Conservation (phyloP, 1,140 invertebrate genomes). For the Solenopsis invicta region DNA sequence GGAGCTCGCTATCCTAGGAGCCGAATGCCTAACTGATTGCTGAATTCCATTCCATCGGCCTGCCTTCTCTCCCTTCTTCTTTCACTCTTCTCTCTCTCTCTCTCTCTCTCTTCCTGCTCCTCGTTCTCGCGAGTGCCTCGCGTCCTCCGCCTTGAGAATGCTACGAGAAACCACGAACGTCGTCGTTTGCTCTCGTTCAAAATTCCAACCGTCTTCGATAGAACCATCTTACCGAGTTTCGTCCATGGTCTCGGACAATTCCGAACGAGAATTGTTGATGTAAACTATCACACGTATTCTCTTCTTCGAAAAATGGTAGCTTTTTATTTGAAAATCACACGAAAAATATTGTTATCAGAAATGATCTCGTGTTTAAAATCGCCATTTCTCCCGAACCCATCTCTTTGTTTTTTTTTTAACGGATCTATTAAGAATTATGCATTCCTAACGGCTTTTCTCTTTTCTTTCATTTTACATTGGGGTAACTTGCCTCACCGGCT, state of each 20-base stretch:
- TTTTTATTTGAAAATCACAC: background rate
- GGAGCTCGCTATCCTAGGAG: conserved; percentile 64
- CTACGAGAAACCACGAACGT: conserved; percentile 43
- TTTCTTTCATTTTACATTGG: conserved; percentile 18
- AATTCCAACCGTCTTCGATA: conserved; percentile 36
- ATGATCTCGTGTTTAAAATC: background rate
- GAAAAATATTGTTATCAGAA: background rate
- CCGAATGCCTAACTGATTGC: conserved; percentile 78
- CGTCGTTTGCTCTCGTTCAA: conserved; percentile 54
- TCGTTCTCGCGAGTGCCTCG: conserved; percentile 38
- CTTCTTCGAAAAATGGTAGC: background rate
- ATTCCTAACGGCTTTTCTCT: background rate
- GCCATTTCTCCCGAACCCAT: background rate
- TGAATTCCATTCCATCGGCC: conserved; percentile 75
- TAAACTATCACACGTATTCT: background rate
- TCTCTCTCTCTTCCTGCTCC: conserved; percentile 29
- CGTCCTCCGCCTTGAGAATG: conserved; percentile 40
- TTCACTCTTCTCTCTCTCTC: conserved; percentile 1
- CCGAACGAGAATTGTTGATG: background rate
- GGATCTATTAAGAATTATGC: background rate
- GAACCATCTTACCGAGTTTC: background rate
- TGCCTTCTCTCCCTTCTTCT: conserved; percentile 29
- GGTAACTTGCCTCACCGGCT: background rate
- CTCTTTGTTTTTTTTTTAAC: background rate
- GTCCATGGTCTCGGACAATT: background rate